Base-by-base conservation (phyloP, 2,888 invertebrate genomes). In the Apodemia hepburni region DNA sequence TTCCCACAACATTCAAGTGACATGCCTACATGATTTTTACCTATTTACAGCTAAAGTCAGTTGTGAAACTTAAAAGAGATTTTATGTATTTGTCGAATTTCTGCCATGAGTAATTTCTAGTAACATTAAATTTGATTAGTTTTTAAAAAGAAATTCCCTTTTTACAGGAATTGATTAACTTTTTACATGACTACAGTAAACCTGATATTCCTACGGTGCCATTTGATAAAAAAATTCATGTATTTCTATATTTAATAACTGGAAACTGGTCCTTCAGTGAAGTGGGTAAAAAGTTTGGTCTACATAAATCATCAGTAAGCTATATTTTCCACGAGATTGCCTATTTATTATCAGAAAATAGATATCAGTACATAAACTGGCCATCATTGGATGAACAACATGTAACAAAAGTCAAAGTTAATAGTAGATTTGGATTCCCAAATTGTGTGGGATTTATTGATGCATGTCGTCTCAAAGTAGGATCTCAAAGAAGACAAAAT, bases 361-460 rank as follows among this genome's bases (percentile, higher is more conserved):
- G 77, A 61, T 80, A 79, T 68, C 73, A 80, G 62, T 87, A 82
- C 67, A 85, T 91, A 22, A 85, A 71, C 58, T 91, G 90, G 91
- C 88, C 90, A 6, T 82, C 87, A 45, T 68, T 77, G 17, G 88
- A 88, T 65, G 85, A 89, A 64, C 91, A 91, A 66, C 85, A 90
- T 72, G 62, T 88, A 1, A 89, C 88, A 27, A 85, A 87, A 69
- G 75, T 86, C 51, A 88, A 86, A 71, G 85, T 90, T 9, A 84
- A 89, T 65, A 87, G 82, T 63, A 74, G 79, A 64, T 83, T 80
- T 67, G 84, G 84, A 68, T 85, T 89, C 68, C 91, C 91, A 4
- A 91, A 90, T 65, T 90, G 91, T 78, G 82, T 90, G 33, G 91
- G 91, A 7, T 88, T 90, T 61, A 82, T 91, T 68, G 88, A 89